Evolutionary conservation across 2,888 invertebrate species (phyloP), one percentile per base, ranked within the genome.

Genomic region (Heteromyza rotundicornis): DNA sequence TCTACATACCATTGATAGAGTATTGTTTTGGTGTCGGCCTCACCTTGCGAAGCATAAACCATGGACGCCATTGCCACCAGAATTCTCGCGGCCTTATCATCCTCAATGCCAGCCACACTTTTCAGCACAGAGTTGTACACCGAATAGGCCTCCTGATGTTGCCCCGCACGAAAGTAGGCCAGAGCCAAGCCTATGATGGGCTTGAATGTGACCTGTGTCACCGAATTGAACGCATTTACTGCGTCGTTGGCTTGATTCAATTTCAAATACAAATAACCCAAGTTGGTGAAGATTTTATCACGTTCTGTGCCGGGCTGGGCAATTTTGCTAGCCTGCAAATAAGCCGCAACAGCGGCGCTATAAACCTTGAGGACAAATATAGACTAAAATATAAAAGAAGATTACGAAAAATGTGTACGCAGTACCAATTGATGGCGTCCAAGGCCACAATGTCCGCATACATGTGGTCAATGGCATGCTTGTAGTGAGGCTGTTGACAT

Each of bases 51-150:
- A 82, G 89, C 89, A 79, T 93, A 94, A 5, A 91, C 89, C 84
- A 95, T 92, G 40, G 93, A 90, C 22, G 94, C 93, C 87, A 95
- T 89, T 1, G 94, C 94, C 35, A 94, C 91, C 55, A 94, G 84
- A 19, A 95, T 85, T 72, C 92, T 89, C 1, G 77, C 72, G 1
- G 93, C 90, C 79, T 90, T 92, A 69, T 90, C 87, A 65, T 84
- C 84, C 68, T 89, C 89, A 69, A 85, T 84, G 55, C 86, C 85
- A 47, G 89, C 88, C 57, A 90, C 79, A 86, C 87, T 89, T 71
- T 90, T 87, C 35, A 94, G 80, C 27, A 92, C 91, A 60, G 89
- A 87, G 73, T 90, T 89, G 82, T 94, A 95, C 0, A 89, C 88
- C 27, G 86, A 85, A 79, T 92, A 93, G 1, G 92, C 89, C 77